Conservation (phyloP, 2,113 vertebrate species). For the Regulus satrapa region DNA sequence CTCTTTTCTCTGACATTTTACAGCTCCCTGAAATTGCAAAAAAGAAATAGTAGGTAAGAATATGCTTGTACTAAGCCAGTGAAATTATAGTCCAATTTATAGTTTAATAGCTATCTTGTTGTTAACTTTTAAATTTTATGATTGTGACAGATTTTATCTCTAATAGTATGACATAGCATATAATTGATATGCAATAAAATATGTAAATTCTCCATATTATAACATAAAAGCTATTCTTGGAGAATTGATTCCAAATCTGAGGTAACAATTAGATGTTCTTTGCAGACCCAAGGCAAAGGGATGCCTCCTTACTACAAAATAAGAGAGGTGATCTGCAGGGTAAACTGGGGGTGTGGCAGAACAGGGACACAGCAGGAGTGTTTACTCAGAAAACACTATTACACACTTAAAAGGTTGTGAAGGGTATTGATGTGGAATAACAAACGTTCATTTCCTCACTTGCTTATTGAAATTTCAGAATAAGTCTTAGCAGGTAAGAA, state of each 20-base stretch:
- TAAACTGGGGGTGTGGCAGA: not conserved
- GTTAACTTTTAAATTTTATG: not conserved
- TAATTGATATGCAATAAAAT: not conserved
- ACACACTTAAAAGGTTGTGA: not conserved
- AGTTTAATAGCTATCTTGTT: not conserved
- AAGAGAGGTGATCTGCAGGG: not conserved
- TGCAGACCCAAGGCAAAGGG: not conserved
- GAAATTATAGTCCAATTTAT: not conserved
- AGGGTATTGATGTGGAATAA: not conserved
- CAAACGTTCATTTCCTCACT: not conserved
- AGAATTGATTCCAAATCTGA: not conserved
- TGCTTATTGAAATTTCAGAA: not conserved
- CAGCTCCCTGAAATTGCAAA: not conserved
- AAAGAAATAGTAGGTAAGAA: not conserved
- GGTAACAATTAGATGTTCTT: not conserved
- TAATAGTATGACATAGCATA: not conserved
- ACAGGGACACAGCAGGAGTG: not conserved
- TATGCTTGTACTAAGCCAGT: not conserved
- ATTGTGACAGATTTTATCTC: not conserved
- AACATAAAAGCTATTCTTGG: not conserved
- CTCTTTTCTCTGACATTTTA: not conserved
- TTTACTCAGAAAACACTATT: not conserved
- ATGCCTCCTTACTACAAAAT: not conserved
- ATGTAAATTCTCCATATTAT: accelerated
- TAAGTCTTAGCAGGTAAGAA: not conserved